Conservation (phyloP, 1,140 invertebrate species). For the Battus philenor region DNA sequence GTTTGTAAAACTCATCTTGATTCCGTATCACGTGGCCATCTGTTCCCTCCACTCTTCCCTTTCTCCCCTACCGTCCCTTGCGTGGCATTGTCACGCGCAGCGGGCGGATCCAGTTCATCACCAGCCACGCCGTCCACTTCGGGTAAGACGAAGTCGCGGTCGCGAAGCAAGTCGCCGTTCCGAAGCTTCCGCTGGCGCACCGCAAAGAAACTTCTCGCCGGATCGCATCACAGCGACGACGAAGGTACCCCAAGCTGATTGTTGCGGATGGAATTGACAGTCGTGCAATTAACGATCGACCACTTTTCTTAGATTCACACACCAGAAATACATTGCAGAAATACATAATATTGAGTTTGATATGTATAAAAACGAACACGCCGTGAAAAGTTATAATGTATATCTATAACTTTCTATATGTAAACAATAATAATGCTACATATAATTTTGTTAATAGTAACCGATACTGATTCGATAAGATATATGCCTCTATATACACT, state of each 20-base stretch:
- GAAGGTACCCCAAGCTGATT: slow-evolving; percentile 75
- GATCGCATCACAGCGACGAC: slow-evolving; percentile 85
- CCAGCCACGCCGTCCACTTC: slow-evolving; percentile 60
- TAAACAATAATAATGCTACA: no score
- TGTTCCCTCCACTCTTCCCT: slow-evolving; percentile 23
- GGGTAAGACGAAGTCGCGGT: slow-evolving; percentile 83
- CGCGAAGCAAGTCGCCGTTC: slow-evolving; percentile 93
- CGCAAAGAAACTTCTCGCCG: slow-evolving; percentile 78
- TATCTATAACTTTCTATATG: no score
- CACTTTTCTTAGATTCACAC: no score
- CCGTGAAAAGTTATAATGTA: no score
- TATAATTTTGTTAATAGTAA: no score
- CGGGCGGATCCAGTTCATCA: slow-evolving; percentile 51
- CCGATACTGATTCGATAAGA: no score
- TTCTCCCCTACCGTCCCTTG: slow-evolving; percentile 12
- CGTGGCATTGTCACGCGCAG: slow-evolving; percentile 26
- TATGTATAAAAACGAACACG: no score
- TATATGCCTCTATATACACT: no score
- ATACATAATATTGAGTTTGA: no score
- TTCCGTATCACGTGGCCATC: slow-evolving; percentile 10
- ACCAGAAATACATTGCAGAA: no score
- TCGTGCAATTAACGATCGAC: no score
- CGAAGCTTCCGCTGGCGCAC: slow-evolving; percentile 88
- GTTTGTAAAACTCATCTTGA: neutral
- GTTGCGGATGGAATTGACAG: slow-evolving; percentile 38